Percentiles rank a stretch among this genome's conserved stretches.
Conservation (phyloP, 2,797 vertebrate genomes). For the Channallabes apus region DNA sequence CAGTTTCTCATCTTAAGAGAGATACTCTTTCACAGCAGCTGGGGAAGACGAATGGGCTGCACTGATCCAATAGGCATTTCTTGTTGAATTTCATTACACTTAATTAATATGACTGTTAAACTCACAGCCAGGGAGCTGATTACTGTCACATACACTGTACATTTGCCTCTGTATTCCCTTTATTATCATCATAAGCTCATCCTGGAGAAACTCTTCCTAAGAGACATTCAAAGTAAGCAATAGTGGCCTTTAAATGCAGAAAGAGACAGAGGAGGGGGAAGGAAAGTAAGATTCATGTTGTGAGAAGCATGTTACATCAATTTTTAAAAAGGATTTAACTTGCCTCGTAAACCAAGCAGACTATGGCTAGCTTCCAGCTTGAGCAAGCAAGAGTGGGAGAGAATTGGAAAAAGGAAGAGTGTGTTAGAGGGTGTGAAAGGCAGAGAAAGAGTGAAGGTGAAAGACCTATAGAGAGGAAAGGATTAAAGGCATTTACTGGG, state of each 20-base stretch:
- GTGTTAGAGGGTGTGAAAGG: background rate
- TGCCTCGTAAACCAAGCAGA: constrained; percentile 58
- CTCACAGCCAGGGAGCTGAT: constrained; percentile 48
- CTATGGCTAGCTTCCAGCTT: constrained; percentile 61
- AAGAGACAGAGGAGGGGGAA: constrained; percentile 29
- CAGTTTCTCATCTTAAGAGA: constrained; percentile 19
- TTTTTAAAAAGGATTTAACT: constrained; percentile 62
- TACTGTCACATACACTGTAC: constrained; percentile 56
- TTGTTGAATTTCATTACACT: constrained; percentile 51
- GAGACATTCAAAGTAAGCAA: constrained; percentile 51
- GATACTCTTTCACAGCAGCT: constrained; percentile 8
- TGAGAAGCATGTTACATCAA: constrained; percentile 59
- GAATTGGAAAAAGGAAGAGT: constrained; percentile 46
- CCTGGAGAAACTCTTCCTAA: constrained; percentile 33
- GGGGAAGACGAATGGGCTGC: constrained; percentile 44
- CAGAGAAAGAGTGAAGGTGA: constrained; percentile 50
- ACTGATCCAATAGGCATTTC: constrained; percentile 48
- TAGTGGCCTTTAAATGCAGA: constrained; percentile 47
- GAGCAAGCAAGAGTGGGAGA: background rate
- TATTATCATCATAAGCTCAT: constrained; percentile 48
- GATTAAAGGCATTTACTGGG: constrained; percentile 80
- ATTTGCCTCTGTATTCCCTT: constrained; percentile 40
- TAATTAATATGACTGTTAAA: constrained; percentile 60
- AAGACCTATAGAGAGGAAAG: constrained; percentile 58
- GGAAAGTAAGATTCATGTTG: constrained; percentile 52